These are phyloP conservation scores for Caenorhabditis remanei DNA, from an alignment of 1,140 invertebrate genomes.

Conservation along the genomic window DNA sequence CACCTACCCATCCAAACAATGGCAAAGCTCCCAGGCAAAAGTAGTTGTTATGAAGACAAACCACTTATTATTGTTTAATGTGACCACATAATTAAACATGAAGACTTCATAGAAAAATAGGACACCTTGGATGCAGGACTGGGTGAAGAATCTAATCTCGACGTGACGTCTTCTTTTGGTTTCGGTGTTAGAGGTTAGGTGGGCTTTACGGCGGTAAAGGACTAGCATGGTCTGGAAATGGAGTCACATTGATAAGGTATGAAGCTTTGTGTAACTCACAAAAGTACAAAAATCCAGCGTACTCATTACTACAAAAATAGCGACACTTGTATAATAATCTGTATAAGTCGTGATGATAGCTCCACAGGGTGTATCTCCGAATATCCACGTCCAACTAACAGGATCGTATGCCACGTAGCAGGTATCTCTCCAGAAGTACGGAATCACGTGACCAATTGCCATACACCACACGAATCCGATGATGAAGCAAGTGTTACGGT, in stretches of 20 bases:
- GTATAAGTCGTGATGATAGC: constrained; percentile 9
- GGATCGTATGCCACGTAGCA: constrained; percentile 50
- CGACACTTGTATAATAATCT: constrained; percentile 46
- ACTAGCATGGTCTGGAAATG: not conserved
- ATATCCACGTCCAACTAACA: constrained; percentile 27
- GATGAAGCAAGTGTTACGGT: constrained; percentile 48
- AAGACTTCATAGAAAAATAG: constrained; percentile 56
- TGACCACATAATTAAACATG: constrained; percentile 45
- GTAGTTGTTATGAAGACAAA: constrained; percentile 50
- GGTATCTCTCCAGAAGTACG: constrained; percentile 49
- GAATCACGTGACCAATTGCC: constrained; percentile 3
- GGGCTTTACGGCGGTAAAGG: constrained; percentile 1
- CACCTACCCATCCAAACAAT: constrained; percentile 56
- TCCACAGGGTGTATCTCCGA: constrained; percentile 41
- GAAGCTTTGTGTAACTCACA: constrained; percentile 24
- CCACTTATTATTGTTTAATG: not conserved
- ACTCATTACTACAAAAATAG: constrained; percentile 39
- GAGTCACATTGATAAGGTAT: too few species aligned
- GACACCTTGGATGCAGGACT: constrained; percentile 29
- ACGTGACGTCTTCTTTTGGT: not conserved
- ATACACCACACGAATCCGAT: constrained; percentile 34
- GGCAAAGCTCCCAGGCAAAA: constrained; percentile 56
- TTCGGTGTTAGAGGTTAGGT: not conserved
- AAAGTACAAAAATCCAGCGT: constrained; percentile 42
- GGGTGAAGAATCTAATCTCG: constrained; percentile 35